Base-by-base conservation (phyloP, 1,140 invertebrate genomes). In the Tetranychus cinnabarinus region DNA sequence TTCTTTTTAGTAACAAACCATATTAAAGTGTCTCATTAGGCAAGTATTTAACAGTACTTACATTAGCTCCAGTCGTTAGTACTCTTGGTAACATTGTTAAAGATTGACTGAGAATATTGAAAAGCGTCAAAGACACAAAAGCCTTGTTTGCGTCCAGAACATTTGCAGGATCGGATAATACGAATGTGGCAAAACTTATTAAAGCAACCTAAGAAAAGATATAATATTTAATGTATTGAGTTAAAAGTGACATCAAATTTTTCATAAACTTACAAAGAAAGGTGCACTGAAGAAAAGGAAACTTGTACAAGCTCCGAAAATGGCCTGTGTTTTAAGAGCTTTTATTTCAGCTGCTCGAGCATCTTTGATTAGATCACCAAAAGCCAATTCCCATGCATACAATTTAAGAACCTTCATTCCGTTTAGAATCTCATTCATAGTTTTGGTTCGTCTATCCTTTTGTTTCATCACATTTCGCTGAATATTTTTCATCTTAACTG, bases 31-130 rank as follows among this genome's bases (percentile, higher is more conserved):
- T 12, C 8, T 47, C n/a, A 47, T 12, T 1, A 47, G 10, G n/a
- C n/a, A 10, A 47, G 46, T 12, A 10, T 47, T 47, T 47, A n/a
- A 37, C 10, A 1, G 10, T 33, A 36, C 33, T 35, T 56, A 56
- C 55, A 34, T 12, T 56, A 56, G 31, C n/a, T 10, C n/a, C 35
- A 33, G 8, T n/a, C 13, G 56, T 34, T 39, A 58, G 10, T 5
- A 35, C 42, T 13, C n/a, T 7, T 3, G 56, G 56, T 31, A 58
- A 58, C n/a, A 39, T n/a, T 12, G 56, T 73, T 33, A 73, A 67
- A 34, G 61, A 61, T 2, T 96, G 93, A 70, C 91, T 81, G 66
- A 98, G 80, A 68, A 80, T 75, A 68, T 80, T 78, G 67, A 80
- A 80, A 10, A 80, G 66, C n/a, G 77, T 70, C 35, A 81, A 67